Evolutionary conservation across 2,113 vertebrate genomes (phyloP).

Genomic region (Poeciliopsis retropinna): DNA sequence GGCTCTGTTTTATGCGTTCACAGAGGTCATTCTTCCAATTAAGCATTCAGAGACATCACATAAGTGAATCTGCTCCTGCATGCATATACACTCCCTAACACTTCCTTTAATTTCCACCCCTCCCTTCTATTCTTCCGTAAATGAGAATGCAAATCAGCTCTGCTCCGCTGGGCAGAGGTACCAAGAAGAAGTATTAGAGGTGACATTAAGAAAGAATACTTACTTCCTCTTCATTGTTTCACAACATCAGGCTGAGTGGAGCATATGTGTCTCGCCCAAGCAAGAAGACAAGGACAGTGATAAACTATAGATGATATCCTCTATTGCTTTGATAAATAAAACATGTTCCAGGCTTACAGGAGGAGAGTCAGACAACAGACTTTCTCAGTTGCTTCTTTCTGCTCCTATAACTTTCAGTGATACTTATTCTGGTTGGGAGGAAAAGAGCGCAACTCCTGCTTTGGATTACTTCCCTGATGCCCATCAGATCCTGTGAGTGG

Average conservation of each 20-base stretch:
- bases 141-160: constrained; percentile 47
- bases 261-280: neutral
- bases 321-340: constrained; percentile 30
- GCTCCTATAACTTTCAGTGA: constrained; percentile 1
- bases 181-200: constrained; percentile 41
- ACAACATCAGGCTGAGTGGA: constrained; percentile 5
- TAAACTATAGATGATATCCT: constrained; percentile 31
- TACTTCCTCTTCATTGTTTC: constrained; percentile 9
- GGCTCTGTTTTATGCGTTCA: constrained; percentile 23
- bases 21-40: constrained; percentile 61
- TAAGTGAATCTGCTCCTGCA: neutral
- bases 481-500: constrained; percentile 83
- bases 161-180: constrained; percentile 28
- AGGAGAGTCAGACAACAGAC: neutral
- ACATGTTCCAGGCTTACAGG: neutral
- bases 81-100: constrained; percentile 9
- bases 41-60: constrained; percentile 26
- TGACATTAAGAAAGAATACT: constrained; percentile 50
- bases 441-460: constrained; percentile 89
- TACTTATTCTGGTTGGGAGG: constrained; percentile 85
- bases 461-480: constrained; percentile 88
- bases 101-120: constrained; percentile 15
- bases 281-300: constrained; percentile 19
- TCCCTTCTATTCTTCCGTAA: neutral
- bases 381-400: constrained; percentile 15